Evolutionary conservation across 2,113 vertebrate species (phyloP), one percentile per base, ranked within the genome.

Genomic region (Perccottus glenii): DNA sequence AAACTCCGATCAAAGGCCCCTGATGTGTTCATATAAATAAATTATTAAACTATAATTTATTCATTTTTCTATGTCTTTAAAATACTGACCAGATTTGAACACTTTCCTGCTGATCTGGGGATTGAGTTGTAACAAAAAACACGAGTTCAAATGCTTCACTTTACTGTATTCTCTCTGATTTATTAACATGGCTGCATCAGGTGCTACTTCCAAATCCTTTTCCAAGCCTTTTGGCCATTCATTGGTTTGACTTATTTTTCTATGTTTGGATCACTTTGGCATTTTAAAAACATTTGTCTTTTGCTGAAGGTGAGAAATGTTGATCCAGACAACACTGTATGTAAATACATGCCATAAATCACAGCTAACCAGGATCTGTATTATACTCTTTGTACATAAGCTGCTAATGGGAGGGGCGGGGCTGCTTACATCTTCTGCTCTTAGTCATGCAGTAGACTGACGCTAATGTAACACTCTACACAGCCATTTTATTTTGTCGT

Each of bases 271-370:
- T 80, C 70, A 75, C 73, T 75, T 82, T 81, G 67, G 83, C 69
- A 77, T 76, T 85, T 85, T 50, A 44, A 73, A 81, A 50, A 57
- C 7, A 73, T 78, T 81, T 59, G 78, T 84, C 67, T 72, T 68
- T 81, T 38, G 48, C 67, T 75, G 19, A 46, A 74, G 61, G 51
- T 72, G 42, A 67, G 70, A 73, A 70, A 70, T 55, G 15, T 72
- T 71, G 36, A 78, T 55, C 40, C 63, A 64, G 15, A 52, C 35
- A 11, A 71, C 66, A 78, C 65, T 56, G 71, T 49, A 64, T 89
- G 84, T 88, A 89, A 81, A 88, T 89, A 89, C 80, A 80, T 48
- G 65, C n/a, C 66, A 88, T 80, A 71, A 77, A 85, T 85, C 78
- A 79, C 56, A 72, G 51, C 60, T 57, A 75, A 68, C 77, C 75